These are phyloP conservation scores for Microplitis mediator DNA, from an alignment of 1,140 invertebrate genomes.

Conservation along the genomic window DNA sequence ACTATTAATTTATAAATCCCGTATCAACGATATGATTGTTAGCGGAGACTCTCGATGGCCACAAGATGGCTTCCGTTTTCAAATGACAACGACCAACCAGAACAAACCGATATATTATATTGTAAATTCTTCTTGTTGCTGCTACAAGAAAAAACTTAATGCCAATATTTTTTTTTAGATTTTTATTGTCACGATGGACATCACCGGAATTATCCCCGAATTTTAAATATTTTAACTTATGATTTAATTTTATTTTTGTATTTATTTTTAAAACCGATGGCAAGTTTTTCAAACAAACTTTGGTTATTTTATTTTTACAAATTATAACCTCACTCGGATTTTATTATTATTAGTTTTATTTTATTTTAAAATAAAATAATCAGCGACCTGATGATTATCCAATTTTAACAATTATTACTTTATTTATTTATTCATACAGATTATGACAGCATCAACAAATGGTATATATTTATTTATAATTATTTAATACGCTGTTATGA, in stretches of 20 bases:
- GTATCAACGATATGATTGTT: conserved; percentile 27
- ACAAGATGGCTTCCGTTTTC: conserved; percentile 64
- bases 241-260: too few species aligned
- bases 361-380: background rate
- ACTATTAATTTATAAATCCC: conserved; percentile 39
- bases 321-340: conserved; percentile 4
- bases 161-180: too few species aligned
- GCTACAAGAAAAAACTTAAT: conserved; percentile 1
- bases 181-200: too few species aligned
- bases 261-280: too few species aligned
- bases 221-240: too few species aligned
- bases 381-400: too few species aligned
- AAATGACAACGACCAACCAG: conserved; percentile 59
- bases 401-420: background rate
- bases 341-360: background rate
- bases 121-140: background rate
- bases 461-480: conserved; percentile 18
- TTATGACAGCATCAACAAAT: conserved; percentile 23
- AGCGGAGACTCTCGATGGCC: conserved; percentile 49
- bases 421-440: conserved; percentile 1
- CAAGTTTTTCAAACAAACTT: too few species aligned
- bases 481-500: background rate
- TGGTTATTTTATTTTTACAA: too few species aligned
- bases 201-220: too few species aligned
- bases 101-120: background rate